Percentiles rank a stretch among this genome's conserved stretches.
Evolutionary conservation across 2,113 vertebrate species (phyloP).

Genomic region (Onychostruthus taczanowskii): DNA sequence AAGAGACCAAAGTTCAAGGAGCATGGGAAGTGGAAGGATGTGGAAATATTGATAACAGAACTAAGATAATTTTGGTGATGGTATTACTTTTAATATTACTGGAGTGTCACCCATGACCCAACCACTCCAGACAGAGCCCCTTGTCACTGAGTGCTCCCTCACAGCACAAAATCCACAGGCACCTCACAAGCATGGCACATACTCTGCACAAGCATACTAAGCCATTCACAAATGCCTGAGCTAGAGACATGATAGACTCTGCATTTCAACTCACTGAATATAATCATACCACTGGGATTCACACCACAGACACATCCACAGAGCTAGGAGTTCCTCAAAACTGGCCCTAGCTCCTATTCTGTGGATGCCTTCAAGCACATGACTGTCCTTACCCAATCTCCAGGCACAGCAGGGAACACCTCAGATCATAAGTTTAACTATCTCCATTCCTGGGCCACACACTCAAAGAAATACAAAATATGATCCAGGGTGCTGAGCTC

Average conservation of each 20-base stretch:
- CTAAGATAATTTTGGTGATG: not conserved
- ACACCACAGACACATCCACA: not conserved
- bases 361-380: not conserved
- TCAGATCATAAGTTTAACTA: not conserved
- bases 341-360: not conserved
- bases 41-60: not conserved
- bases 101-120: not conserved
- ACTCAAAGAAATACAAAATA: not conserved
- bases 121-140: not conserved
- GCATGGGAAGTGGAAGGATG: not conserved
- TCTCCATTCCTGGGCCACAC: not conserved
- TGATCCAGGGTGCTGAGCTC: rapidly evolving
- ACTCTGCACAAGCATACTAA: not conserved
- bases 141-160: not conserved
- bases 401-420: not conserved
- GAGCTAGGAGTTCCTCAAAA: not conserved
- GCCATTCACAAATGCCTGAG: not conserved
- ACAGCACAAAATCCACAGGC: not conserved
- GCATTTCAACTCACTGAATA: not conserved
- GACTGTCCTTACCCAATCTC: not conserved
- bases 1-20: not conserved
- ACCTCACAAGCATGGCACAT: not conserved
- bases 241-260: not conserved
- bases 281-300: not conserved
- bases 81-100: not conserved